Evolutionary conservation across 2,113 vertebrate genomes (phyloP).

Genomic region (Shinisaurus crocodilurus): DNA sequence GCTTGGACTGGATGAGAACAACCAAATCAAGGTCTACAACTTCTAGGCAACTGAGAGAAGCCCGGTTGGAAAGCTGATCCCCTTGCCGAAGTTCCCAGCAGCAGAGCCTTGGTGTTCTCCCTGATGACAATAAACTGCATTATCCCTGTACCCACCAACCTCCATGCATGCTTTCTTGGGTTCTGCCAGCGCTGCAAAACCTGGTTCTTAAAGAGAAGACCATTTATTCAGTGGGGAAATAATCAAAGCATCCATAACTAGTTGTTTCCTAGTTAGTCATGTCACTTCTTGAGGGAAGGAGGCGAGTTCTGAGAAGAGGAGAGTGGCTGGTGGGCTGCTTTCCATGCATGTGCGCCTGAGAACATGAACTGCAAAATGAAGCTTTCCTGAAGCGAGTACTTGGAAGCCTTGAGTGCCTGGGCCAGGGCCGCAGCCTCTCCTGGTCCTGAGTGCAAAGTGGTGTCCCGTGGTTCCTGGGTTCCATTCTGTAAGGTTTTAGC

Average conservation of each 20-base stretch:
- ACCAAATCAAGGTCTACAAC: slow-evolving; percentile 86
- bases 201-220: background rate
- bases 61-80: background rate
- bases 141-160: background rate
- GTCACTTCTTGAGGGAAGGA: slow-evolving; percentile 47
- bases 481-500: background rate
- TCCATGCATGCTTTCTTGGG: background rate
- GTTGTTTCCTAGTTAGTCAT: slow-evolving; percentile 49
- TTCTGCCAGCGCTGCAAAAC: slow-evolving; percentile 13
- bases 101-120: accelerated
- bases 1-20: slow-evolving; percentile 88
- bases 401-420: background rate
- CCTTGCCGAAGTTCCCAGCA: background rate
- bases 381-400: too few relatives aligned
- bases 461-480: background rate
- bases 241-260: slow-evolving; percentile 56
- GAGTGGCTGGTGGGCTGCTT: background rate
- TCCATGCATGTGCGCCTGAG: background rate
- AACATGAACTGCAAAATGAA: background rate
- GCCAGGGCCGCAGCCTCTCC: background rate
- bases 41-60: slow-evolving; percentile 66
- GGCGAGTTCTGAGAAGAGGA: slow-evolving; percentile 7
- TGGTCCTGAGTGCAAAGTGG: background rate
- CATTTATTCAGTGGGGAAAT: slow-evolving; percentile 58
- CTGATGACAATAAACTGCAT: accelerated